Base-by-base conservation (phyloP, 1,140 invertebrate species). In the Zaprionus gabonicus region DNA sequence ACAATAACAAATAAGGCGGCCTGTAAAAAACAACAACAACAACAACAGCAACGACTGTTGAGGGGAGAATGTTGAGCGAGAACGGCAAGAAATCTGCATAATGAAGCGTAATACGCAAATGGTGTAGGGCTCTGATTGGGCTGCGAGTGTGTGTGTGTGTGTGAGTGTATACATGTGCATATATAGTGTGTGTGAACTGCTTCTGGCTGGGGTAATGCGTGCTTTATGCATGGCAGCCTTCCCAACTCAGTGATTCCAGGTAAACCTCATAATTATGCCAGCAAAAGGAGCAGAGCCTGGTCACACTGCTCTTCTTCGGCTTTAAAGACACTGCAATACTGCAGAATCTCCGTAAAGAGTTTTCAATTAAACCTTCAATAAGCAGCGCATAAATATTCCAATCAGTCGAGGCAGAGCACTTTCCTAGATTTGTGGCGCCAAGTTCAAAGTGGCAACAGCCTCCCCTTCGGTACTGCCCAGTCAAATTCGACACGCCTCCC, bases 21-120 rank as follows among this genome's bases (percentile, higher is more conserved):
- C 51, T 66, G 67, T 27, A 57, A 46, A 51, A 57, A 25, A 64
- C 49, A 57, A 63, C 56, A 69, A 38, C 53, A 38, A 44, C 57
- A 56, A 23, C 36, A 53, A 63, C 23, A 62, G 60, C 31, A 56
- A 23, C 36, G 41, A 63, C 17, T 58, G 60, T 9, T 51, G 20
- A 58, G 15, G 28, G 15, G 20, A 53, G 58, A 67, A 78, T 7
- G n/a, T 46, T 41, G 38, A 41, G 38, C 38, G 38, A 79, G 38
- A 79, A 57, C 53, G 78, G 71, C 85, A 46, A 84, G 78, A 90
- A 88, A 88, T 88, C 84, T 88, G 84, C 84, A 88, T 88, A 88
- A 88, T 88, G 84, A 88, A 90, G 84, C 84, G 84, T 88, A 88
- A 84, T 88, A 90, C 84, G 74, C 84, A 81, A 90, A 79, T 90